Conservation (phyloP, 2,113 vertebrate genomes). For the Mesitornis unicolor region DNA sequence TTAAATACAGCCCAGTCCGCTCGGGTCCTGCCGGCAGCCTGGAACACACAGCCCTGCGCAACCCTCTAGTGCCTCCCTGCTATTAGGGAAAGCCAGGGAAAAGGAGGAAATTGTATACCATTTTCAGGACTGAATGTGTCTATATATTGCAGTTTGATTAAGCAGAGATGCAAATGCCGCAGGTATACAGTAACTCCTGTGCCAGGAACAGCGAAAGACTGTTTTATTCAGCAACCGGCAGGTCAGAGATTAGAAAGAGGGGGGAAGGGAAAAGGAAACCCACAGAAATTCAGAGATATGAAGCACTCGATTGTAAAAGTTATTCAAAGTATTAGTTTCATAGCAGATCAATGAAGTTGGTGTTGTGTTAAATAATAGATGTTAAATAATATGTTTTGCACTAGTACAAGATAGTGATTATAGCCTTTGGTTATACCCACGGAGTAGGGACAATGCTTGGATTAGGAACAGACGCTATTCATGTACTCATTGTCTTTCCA, state of each 20-base stretch:
- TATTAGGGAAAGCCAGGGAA: background rate
- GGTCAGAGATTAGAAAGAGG: background rate
- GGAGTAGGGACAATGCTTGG: background rate
- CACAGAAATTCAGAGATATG: background rate
- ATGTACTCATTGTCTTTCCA: background rate
- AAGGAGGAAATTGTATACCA: background rate
- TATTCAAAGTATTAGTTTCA: background rate
- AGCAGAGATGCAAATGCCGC: background rate
- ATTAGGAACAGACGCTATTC: background rate
- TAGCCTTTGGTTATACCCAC: background rate
- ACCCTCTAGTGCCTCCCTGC: background rate
- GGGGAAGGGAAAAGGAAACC: background rate
- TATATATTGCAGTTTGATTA: background rate
- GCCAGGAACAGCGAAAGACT: background rate
- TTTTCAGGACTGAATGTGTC: background rate
- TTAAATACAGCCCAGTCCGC: slow-evolving; percentile 76
- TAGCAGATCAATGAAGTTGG: background rate
- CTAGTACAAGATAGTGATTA: background rate
- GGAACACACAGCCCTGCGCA: slow-evolving; percentile 3
- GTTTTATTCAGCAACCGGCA: background rate
- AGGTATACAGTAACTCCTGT: background rate
- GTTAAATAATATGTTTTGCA: background rate
- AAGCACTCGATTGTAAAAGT: background rate
- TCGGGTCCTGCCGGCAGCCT: slow-evolving; percentile 68
- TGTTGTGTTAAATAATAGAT: background rate